These are phyloP conservation scores for Delphinus delphis DNA, from an alignment of 2,113 vertebrate genomes.

Conservation along the genomic window DNA sequence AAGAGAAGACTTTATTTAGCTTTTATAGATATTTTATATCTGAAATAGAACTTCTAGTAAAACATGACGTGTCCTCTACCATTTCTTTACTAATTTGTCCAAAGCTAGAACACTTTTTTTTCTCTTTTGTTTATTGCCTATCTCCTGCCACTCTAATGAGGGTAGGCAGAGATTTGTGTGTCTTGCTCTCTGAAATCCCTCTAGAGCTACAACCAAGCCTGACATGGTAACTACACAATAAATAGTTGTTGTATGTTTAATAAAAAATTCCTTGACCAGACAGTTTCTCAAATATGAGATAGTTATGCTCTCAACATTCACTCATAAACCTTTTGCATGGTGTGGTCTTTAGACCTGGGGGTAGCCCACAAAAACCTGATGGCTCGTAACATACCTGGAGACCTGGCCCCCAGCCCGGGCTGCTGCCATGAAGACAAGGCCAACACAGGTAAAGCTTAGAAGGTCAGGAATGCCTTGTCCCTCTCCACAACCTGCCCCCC, in stretches of 20 bases:
- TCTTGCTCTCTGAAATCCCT: neutral
- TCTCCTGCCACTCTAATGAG: neutral
- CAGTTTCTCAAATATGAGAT: neutral
- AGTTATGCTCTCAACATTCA: neutral
- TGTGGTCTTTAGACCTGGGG: neutral
- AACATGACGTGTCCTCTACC: neutral
- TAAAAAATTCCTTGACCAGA: neutral
- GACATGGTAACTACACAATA: neutral
- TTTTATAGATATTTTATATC: neutral
- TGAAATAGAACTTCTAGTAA: neutral
- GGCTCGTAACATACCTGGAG: neutral
- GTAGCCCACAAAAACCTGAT: neutral
- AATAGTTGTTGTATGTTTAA: neutral
- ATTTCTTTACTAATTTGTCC: neutral
- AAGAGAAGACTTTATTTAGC: neutral
- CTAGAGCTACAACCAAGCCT: neutral
- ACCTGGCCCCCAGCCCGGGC: rapidly evolving
- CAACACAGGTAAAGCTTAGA: neutral
- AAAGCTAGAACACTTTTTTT: neutral
- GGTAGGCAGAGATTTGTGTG: neutral
- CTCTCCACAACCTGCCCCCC: neutral
- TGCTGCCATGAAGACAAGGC: neutral
- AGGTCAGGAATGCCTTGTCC: neutral
- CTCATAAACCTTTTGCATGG: neutral
- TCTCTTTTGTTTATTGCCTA: neutral